These are phyloP conservation scores for Brachionus asplanchnoidis DNA, from an alignment of 1,140 invertebrate genomes.

Conservation along the genomic window DNA sequence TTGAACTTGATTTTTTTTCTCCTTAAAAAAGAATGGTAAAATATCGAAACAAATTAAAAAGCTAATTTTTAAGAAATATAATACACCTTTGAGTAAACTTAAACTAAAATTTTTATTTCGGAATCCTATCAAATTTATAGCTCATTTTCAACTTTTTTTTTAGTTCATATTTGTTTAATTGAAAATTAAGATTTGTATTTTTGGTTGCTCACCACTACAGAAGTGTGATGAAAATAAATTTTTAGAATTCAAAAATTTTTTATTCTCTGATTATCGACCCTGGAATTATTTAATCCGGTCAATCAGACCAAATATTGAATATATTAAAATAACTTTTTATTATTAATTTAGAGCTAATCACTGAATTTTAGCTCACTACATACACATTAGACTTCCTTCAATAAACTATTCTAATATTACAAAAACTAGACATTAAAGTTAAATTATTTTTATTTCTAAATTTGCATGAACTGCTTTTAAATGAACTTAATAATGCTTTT, in stretches of 20 bases:
- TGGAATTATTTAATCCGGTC: not conserved
- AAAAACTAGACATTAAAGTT: not conserved
- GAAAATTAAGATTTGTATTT: conserved; percentile 11
- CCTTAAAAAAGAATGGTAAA: not conserved
- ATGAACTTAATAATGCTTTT: not conserved
- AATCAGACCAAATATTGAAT: not conserved
- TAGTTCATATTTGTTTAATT: conserved; percentile 26
- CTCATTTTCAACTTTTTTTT: not conserved
- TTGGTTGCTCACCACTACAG: not conserved
- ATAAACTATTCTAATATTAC: not conserved
- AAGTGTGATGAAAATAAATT: conserved; percentile 15
- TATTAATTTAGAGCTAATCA: not conserved
- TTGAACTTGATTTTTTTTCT: not conserved
- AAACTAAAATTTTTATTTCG: conserved; percentile 6
- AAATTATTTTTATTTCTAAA: not conserved
- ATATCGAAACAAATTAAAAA: not conserved
- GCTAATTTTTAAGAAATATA: conserved; percentile 28
- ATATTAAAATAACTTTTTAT: not conserved
- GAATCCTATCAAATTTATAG: conserved; percentile 18
- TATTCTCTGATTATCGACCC: not conserved
- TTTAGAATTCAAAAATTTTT: not conserved
- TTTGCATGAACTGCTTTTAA: not conserved
- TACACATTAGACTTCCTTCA: not conserved
- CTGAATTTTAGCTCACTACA: not conserved
- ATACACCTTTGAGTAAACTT: conserved; percentile 37